These are phyloP conservation scores for Psophia crepitans DNA, from an alignment of 2,113 vertebrate species.

Conservation along the genomic window DNA sequence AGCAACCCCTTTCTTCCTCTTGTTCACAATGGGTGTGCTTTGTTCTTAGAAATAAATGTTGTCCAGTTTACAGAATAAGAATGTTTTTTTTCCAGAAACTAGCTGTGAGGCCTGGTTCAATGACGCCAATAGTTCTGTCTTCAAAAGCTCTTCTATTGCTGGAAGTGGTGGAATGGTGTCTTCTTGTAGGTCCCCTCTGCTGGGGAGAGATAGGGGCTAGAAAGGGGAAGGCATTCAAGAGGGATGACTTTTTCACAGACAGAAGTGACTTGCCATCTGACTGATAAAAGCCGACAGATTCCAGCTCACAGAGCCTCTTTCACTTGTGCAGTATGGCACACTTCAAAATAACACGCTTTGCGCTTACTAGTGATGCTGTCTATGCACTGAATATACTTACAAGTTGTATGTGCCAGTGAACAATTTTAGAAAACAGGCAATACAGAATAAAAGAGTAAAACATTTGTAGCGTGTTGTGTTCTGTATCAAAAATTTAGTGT, in stretches of 20 bases:
- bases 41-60: slow-evolving; percentile 51
- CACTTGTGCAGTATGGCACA: neutral
- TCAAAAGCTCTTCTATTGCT: neutral
- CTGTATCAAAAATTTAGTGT: neutral
- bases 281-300: neutral
- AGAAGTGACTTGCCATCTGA: neutral
- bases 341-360: neutral
- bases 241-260: neutral
- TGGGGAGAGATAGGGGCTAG: neutral
- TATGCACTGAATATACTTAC: neutral
- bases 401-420: neutral
- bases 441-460: neutral
- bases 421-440: neutral
- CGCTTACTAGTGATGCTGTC: neutral
- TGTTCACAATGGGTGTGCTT: slow-evolving; percentile 22
- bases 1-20: neutral
- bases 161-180: neutral
- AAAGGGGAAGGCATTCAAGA: neutral
- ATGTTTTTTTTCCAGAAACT: neutral
- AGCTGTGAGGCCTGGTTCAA: slow-evolving; percentile 1
- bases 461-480: neutral
- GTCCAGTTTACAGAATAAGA: slow-evolving; percentile 29
- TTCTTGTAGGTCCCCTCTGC: neutral
- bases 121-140: neutral
- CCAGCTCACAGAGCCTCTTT: neutral